Base-by-base conservation (phyloP, 2,888 invertebrate species). In the Lingula anatina region DNA sequence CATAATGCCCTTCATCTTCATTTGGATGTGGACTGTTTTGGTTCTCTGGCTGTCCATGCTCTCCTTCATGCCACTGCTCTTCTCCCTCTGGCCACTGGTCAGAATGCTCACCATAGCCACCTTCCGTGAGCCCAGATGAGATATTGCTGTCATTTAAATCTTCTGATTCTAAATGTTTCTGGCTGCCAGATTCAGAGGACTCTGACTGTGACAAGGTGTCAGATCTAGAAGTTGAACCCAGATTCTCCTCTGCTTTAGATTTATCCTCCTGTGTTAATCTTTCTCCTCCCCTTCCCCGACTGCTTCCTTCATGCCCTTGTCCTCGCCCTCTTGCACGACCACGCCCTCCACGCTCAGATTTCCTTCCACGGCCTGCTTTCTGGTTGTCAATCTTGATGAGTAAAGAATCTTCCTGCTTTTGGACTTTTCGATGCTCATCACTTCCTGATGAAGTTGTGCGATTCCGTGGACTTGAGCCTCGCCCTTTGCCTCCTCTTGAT, bases 371-470 rank as follows among this genome's bases (percentile, higher is more conserved):
- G 21, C n/a, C n/a, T 27, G 52, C 47, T 27, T 38, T 49, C 37
- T 53, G 63, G 52, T 71, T 71, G 47, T 70, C 71, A 28, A 70
- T 61, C 51, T 71, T 71, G 36, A 70, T 65, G 18, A 70, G 59
- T 15, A 71, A 59, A 18, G 66, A 53, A 51, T 70, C 67, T 28
- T 67, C 61, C 50, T 67, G 61, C 39, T 61, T 60, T 37, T 69
- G 68, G 1, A 71, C 70, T 42, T 58, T 60, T 31, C 71, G 60
- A 7, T 58, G 56, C 28, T 70, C 71, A 47, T 68, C 69, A n/a
- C 66, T 65, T 21, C 62, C 63, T 15, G 65, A 64, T 43, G 62
- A 60, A 18, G 66, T 57, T 37, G 64, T 55, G 2, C 62, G 61
- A 18, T 64, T 62, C 5, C 59, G 59, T 37, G 62, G 56, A 38